phyloP scores from a whole-genome alignment of 2,888 invertebrate genomes.

The Chromoteleia sp. region DNA sequence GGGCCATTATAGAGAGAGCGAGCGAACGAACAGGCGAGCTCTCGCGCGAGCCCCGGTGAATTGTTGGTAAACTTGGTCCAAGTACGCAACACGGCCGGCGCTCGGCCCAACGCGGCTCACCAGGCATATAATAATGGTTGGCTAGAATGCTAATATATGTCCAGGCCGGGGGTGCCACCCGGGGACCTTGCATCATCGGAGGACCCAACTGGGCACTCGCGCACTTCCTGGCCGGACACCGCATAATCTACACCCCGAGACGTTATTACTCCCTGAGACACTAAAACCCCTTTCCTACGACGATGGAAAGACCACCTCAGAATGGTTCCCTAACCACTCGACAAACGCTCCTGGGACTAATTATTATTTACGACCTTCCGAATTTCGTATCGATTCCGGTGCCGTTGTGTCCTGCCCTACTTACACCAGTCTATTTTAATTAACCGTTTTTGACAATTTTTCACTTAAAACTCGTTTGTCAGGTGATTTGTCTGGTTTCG shows the following conservation, averaged over 20 bases:
- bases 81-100: slow-evolving; percentile 83
- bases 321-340: slow-evolving; percentile 66
- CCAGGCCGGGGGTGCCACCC: slow-evolving; percentile 80
- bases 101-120: slow-evolving; percentile 83
- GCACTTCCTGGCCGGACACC: slow-evolving; percentile 82
- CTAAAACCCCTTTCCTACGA: slow-evolving; percentile 79
- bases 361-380: slow-evolving; percentile 70
- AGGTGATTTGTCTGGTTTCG: no score
- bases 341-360: slow-evolving; percentile 76
- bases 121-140: slow-evolving; percentile 84
- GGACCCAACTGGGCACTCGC: slow-evolving; percentile 84
- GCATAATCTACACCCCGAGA: slow-evolving; percentile 84
- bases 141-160: slow-evolving; percentile 85
- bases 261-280: slow-evolving; percentile 84
- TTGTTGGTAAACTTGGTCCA: slow-evolving; percentile 85
- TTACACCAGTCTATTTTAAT: slow-evolving; percentile 3
- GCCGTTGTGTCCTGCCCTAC: slow-evolving; percentile 9
- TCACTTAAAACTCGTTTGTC: no score
- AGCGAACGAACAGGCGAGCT: slow-evolving; percentile 66
- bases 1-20: slow-evolving; percentile 84
- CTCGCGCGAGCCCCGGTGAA: slow-evolving; percentile 80
- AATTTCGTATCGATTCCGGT: slow-evolving; percentile 45
- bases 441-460: no score
- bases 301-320: slow-evolving; percentile 70
- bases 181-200: slow-evolving; percentile 84